Percentiles rank a stretch among this genome's conserved stretches.
phyloP scores from a whole-genome alignment of 2,888 invertebrate genomes.

The Perithous albicinctus region DNA sequence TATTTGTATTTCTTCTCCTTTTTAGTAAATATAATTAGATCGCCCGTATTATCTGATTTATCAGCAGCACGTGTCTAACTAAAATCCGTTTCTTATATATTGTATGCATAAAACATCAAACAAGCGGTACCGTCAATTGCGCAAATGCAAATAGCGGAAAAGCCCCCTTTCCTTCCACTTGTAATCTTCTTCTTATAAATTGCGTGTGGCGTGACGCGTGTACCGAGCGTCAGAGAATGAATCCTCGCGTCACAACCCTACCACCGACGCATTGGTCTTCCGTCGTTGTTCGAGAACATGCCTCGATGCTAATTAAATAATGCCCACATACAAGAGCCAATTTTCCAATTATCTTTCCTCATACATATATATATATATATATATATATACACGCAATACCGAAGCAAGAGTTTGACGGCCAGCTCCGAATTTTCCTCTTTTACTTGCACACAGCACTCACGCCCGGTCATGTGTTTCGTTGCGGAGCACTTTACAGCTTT shows the following conservation, averaged over 20 bases:
- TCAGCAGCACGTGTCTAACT: neutral
- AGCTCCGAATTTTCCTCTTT: neutral
- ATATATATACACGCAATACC: too few species aligned
- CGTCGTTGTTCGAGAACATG: neutral
- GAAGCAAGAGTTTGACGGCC: neutral
- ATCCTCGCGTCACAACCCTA: conserved; percentile 16
- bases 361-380: too few species aligned
- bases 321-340: neutral
- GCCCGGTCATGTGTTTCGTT: neutral
- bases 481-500: neutral
- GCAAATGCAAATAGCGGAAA: conserved; percentile 51
- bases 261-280: too few species aligned
- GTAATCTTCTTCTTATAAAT: neutral
- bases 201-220: conserved; percentile 15
- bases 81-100: neutral
- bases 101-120: conserved; percentile 1
- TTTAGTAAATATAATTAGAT: neutral
- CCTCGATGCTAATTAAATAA: conserved; percentile 9
- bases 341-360: conserved; percentile 3
- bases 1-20: too few species aligned
- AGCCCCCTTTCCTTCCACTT: neutral
- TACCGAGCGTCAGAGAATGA: conserved; percentile 4
- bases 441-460: neutral
- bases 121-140: conserved; percentile 19
- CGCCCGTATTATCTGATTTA: neutral